Evolutionary conservation across 2,888 invertebrate species (phyloP), one percentile per base, ranked within the genome.

Genomic region (Heliconius hortense): DNA sequence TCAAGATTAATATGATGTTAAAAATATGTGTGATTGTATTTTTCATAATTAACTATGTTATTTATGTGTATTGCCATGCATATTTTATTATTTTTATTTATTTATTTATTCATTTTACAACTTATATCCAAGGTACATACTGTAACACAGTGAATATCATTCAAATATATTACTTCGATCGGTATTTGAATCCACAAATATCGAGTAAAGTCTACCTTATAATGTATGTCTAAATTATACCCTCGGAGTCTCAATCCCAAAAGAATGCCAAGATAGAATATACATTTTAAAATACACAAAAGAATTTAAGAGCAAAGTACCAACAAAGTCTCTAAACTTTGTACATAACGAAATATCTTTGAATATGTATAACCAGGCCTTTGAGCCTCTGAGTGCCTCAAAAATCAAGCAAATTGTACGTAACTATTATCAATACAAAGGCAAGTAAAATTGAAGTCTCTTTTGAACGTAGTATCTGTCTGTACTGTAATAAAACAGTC

Each of bases 201-300:
- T 31, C 31, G 31, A 31, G 31, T 31, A 8, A 31, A 31, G 39
- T 53, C 15, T 21, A 21, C 21, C 2, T 53, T 21, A 43, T 43
- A 53, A 5, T 53, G 53, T 53, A 53, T 53, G 5, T 53, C 48
- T 4, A 53, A 53, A 53, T 7, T 7, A 21, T 21, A 53, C 21
- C 18, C 8, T 48, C 18, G 0, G 10, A 53, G 10, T 53, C 53
- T 8, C 2, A 53, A 18, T 5, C 0, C 48, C 18, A 18, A 48
- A 48, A 48, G 5, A 48, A 48, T 10, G 10, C 3, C 10, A n/a
- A n/a, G n/a, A 56, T n/a, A 53, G 53, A 53, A 53, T 56, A n/a
- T 56, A 56, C n/a, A 56, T 56, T 56, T 56, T 56, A 56, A 56
- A 56, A 56, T 56, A n/a, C 53, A 56, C n/a, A 56, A 56, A 56